Evolutionary conservation across 2,888 invertebrate genomes (phyloP), one percentile per base, ranked within the genome.

Genomic region (Amiota minor): DNA sequence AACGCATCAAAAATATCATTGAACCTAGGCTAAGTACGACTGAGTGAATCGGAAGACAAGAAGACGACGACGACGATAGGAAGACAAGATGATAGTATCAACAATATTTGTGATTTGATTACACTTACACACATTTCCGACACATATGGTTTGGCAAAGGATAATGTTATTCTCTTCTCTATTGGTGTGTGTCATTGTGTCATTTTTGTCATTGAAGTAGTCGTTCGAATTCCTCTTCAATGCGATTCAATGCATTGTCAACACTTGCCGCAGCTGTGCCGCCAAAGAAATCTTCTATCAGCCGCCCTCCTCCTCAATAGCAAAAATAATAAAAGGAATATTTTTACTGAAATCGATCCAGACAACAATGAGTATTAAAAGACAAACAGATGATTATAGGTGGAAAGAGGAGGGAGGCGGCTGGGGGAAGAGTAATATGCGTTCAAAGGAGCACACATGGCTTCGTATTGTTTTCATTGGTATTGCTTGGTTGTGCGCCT

Each of bases 121-220:
- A 68, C 50, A 68, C 23, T 68, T 53, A 53, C 67, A 68, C 67
- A 68, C 67, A 68, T 68, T 68, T 68, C 67, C 67, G 67, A 68
- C 67, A 68, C 67, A 68, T 68, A 50, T 68, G 67, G 67, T 68
- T 68, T 68, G 67, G 67, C 67, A 68, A 53, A 10, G 50, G 23
- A 20, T 68, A 20, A 20, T 20, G 67, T 20, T 9, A 9, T 49
- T 45, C 12, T 47, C 47, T 47, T 64, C 16, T 64, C 16, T 64
- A 59, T 59, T 18, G 16, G 9, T 50, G n/a, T 50, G n/a, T 50
- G n/a, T 50, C 12, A 4, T n/a, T 59, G 20, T 47, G 14, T 49
- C 16, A 11, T 65, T 46, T 45, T 65, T n/a, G 45, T 46, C 20
- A 18, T 18, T 18, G 18, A 46, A 45, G n/a, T 64, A 64, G 46